A percentile compares a stretch with the other conserved stretches of the same genome.
phyloP scores from a whole-genome alignment of 1,140 invertebrate genomes.

The Drosophila cardini region DNA sequence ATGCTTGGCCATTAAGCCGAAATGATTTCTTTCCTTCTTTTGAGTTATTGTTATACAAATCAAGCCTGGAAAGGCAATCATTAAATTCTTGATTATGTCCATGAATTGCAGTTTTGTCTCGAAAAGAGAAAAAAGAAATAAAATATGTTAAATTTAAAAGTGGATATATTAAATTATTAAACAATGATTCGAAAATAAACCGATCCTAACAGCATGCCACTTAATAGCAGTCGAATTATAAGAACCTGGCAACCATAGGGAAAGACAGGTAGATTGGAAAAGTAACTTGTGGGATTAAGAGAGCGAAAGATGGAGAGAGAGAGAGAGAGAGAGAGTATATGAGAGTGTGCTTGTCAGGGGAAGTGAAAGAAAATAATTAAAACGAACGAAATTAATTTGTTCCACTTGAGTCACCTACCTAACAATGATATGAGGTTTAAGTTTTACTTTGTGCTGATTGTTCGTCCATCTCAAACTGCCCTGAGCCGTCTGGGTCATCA shows the following conservation, averaged over 20 bases:
- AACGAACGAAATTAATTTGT: constrained; percentile 80
- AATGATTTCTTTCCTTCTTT: constrained; percentile 7
- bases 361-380: constrained; percentile 62
- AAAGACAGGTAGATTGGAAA: constrained; percentile 4
- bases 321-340: constrained; percentile 13
- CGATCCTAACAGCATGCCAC: constrained; percentile 55
- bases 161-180: constrained; percentile 77
- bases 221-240: constrained; percentile 74
- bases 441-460: constrained; percentile 34
- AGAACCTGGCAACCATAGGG: constrained; percentile 51
- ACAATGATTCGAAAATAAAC: constrained; percentile 58
- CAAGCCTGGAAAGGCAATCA: constrained; percentile 19
- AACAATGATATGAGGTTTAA: constrained; percentile 75
- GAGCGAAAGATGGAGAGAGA: constrained; percentile 7
- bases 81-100: constrained; percentile 50
- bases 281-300: background rate
- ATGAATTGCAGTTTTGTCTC: constrained; percentile 39
- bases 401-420: constrained; percentile 80
- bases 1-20: background rate
- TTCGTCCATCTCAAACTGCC: constrained; percentile 25
- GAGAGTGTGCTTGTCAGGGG: background rate
- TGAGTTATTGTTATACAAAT: constrained; percentile 5
- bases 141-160: constrained; percentile 37
- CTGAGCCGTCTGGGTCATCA: constrained; percentile 4
- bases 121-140: background rate